phyloP scores from a whole-genome alignment of 2,113 vertebrate species.

The Dipodomys ordii region DNA sequence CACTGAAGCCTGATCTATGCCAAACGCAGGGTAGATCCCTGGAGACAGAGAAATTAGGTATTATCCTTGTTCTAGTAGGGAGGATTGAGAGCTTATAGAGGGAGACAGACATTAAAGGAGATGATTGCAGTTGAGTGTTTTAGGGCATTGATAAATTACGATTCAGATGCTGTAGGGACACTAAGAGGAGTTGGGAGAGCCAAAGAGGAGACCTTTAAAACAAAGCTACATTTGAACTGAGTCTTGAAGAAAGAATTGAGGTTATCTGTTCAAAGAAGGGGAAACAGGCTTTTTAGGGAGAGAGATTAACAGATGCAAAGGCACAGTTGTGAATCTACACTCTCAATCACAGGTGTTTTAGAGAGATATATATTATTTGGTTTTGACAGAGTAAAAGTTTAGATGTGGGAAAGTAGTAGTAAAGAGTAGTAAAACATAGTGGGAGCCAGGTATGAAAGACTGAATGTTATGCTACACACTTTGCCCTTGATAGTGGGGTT shows the following conservation, averaged over 20 bases:
- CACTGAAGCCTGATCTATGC: not conserved
- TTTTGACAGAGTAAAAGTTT: not conserved
- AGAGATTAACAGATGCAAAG: not conserved
- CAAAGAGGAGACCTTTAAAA: not conserved
- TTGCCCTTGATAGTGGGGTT: not conserved
- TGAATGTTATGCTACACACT: conserved; percentile 4
- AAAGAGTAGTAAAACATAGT: not conserved
- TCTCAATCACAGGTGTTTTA: not conserved
- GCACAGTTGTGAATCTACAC: not conserved
- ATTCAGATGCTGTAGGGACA: not conserved
- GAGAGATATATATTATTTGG: not conserved
- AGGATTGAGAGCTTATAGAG: not conserved
- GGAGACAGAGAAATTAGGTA: not conserved
- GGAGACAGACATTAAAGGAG: conserved; percentile 18
- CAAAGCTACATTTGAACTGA: conserved; percentile 13
- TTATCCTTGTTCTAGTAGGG: not conserved
- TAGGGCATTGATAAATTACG: conserved; percentile 29
- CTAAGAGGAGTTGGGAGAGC: not conserved
- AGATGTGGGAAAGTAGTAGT: not conserved
- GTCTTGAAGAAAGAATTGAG: conserved; percentile 19
- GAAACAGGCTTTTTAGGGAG: not conserved
- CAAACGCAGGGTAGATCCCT: not conserved
- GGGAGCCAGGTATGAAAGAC: not conserved
- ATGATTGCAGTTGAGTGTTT: conserved; percentile 11
- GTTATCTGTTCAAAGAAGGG: not conserved